These are phyloP conservation scores for Drosophila simulans DNA, from an alignment of 1,140 invertebrate species.

Conservation along the genomic window DNA sequence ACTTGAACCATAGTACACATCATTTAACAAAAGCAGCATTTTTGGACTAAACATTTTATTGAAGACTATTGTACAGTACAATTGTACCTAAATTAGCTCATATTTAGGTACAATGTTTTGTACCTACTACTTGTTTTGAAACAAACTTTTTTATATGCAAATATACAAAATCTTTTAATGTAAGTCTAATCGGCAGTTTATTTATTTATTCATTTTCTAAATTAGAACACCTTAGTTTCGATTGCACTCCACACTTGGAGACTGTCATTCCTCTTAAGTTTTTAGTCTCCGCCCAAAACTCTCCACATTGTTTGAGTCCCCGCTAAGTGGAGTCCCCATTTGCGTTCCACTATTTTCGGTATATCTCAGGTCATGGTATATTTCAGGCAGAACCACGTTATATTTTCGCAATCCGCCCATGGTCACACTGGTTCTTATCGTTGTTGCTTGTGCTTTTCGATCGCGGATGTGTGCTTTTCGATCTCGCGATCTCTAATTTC, in stretches of 20 bases:
- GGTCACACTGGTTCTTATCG: constrained; percentile 27
- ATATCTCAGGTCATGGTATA: background rate
- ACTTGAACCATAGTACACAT: background rate
- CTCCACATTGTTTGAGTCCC: background rate
- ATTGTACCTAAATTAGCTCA: too few species aligned
- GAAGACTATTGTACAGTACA: too few species aligned
- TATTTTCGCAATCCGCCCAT: background rate
- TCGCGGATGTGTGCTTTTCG: constrained; percentile 55
- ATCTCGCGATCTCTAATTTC: constrained; percentile 60
- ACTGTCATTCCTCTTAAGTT: too few species aligned
- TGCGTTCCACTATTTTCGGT: background rate
- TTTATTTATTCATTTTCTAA: too few species aligned
- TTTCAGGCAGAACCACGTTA: background rate
- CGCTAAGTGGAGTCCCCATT: background rate
- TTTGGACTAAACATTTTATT: background rate
- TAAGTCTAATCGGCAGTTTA: too few species aligned
- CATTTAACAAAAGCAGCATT: too few species aligned
- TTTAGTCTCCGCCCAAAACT: background rate
- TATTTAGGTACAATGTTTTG: too few species aligned
- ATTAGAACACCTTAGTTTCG: too few species aligned
- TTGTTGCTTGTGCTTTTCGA: constrained; percentile 51
- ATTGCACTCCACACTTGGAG: too few species aligned
- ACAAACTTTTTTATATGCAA: too few species aligned
- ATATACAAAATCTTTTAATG: too few species aligned
- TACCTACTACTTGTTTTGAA: too few species aligned